Percentiles rank a stretch among this genome's conserved stretches.
These are phyloP conservation scores for Ophioninae sp. DNA, from an alignment of 2,888 invertebrate species.

Conservation along the genomic window DNA sequence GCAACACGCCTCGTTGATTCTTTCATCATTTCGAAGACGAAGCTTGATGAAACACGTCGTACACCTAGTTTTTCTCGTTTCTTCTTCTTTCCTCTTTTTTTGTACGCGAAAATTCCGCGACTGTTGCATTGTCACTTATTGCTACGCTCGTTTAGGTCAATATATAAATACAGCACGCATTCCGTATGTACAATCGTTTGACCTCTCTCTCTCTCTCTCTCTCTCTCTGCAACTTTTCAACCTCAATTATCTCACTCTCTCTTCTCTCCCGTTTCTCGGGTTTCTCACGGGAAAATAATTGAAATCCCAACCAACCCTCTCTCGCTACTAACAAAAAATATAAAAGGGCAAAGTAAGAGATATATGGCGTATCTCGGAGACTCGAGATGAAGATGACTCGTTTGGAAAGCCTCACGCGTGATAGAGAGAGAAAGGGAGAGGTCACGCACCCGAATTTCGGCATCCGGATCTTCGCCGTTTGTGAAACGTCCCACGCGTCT, in stretches of 20 bases:
- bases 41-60: constrained; percentile 19
- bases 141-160: constrained; percentile 46
- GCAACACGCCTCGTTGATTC: neutral
- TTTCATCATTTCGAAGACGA: neutral
- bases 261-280: constrained; percentile 42
- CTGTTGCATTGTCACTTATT: constrained; percentile 29
- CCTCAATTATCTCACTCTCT: constrained; percentile 43
- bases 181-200: constrained; percentile 71
- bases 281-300: constrained; percentile 30
- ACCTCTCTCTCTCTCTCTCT: constrained; percentile 47
- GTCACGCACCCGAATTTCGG: constrained; percentile 59
- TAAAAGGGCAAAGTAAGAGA: constrained; percentile 9
- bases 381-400: constrained; percentile 33
- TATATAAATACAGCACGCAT: constrained; percentile 71
- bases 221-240: constrained; percentile 51
- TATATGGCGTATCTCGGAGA: constrained; percentile 44
- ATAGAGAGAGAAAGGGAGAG: constrained; percentile 13
- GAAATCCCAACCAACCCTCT: neutral
- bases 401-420: neutral
- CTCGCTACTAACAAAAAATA: neutral
- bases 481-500: constrained; percentile 58
- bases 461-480: constrained; percentile 50
- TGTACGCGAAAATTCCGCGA: constrained; percentile 38
- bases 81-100: constrained; percentile 42
- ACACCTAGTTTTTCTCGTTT: constrained; percentile 42